Evolutionary conservation across 1,140 invertebrate genomes (phyloP).

Genomic region (Bombus haemorrhoidalis): DNA sequence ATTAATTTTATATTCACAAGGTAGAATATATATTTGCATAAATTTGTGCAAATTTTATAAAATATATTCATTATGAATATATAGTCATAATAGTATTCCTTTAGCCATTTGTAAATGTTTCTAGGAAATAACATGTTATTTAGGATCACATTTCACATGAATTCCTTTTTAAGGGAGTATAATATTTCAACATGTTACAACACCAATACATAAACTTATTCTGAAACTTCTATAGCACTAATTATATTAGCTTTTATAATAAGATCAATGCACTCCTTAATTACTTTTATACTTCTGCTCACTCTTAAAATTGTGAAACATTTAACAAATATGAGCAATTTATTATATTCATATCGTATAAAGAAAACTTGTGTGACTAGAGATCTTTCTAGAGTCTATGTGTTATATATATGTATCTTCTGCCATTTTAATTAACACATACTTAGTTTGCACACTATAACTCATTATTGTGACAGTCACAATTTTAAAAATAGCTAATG

Average conservation of each 20-base stretch:
- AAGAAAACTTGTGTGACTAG: conserved; percentile 27
- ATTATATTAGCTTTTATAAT: neutral
- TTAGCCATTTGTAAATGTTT: conserved; percentile 45
- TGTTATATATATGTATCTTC: neutral
- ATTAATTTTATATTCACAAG: conserved; percentile 56
- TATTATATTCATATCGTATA: conserved; percentile 3
- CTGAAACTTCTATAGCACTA: neutral
- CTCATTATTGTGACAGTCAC: conserved; percentile 21
- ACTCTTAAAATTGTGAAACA: conserved; percentile 11
- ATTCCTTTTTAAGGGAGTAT: conserved; percentile 22
- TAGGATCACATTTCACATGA: conserved; percentile 30
- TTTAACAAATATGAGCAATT: conserved; percentile 30
- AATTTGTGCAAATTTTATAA: conserved; percentile 49
- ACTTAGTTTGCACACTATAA: neutral
- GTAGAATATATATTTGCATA: conserved; percentile 49
- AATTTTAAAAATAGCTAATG: conserved; percentile 1
- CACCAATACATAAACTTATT: conserved; percentile 20
- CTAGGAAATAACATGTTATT: conserved; percentile 36
- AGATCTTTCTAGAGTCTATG: conserved; percentile 11
- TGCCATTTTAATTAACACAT: conserved; percentile 11
- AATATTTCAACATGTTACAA: conserved; percentile 15
- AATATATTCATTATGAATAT: conserved; percentile 47
- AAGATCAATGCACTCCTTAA: conserved; percentile 23
- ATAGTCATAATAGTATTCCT: conserved; percentile 30
- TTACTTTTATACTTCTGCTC: neutral